Evolutionary conservation across 2,113 vertebrate species (phyloP).

Genomic region (Fregata magnificens): DNA sequence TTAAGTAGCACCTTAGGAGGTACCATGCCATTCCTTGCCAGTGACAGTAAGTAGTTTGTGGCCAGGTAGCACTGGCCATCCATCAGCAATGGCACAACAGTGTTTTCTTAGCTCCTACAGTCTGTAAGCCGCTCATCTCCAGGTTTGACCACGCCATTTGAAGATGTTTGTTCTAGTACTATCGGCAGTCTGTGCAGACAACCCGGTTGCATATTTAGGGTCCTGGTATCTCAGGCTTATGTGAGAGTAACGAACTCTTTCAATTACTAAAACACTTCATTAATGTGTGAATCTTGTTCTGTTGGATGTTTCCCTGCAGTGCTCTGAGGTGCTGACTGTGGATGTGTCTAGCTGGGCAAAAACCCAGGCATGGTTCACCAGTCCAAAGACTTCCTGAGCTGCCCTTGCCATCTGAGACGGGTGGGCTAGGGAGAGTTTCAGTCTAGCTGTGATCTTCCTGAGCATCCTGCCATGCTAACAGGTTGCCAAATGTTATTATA

Average conservation of each 20-base stretch:
- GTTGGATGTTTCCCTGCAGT: background rate
- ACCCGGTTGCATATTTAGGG: background rate
- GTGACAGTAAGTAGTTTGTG: background rate
- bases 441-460: background rate
- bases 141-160: background rate
- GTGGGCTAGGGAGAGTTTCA: background rate
- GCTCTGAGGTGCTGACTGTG: background rate
- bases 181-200: background rate
- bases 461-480: background rate
- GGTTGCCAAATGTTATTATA: background rate
- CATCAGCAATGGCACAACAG: background rate
- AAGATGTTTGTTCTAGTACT: background rate
- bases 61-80: background rate
- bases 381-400: background rate
- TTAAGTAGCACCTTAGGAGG: background rate
- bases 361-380: background rate
- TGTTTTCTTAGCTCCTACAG: background rate
- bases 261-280: background rate
- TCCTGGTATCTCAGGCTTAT: background rate
- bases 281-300: background rate
- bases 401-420: background rate
- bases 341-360: background rate
- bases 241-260: background rate
- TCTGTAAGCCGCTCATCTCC: background rate
- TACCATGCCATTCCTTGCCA: background rate